Evolutionary conservation across 2,888 invertebrate species (phyloP), one percentile per base, ranked within the genome.

Genomic region (Trichacis sp.): DNA sequence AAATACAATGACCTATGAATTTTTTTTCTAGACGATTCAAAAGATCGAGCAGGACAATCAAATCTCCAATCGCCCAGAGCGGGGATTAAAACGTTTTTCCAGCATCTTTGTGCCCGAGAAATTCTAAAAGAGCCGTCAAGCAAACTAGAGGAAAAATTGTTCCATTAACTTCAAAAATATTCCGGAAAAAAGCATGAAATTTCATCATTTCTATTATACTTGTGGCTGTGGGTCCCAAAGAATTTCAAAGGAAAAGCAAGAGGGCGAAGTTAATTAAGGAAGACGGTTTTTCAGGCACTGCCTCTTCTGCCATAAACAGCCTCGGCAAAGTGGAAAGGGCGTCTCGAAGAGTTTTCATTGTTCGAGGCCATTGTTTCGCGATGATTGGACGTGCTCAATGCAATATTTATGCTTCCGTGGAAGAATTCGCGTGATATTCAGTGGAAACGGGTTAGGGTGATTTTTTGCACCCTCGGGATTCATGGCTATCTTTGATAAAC

Each of bases 251-350:
- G 62, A 64, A 64, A 48, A 57, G 56, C 54, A 57, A 49, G 64
- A 64, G 49, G 59, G 56, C 54, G 57, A 49, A 64, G 73, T 75
- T 75, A 76, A 77, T 77, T 76, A 75, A 70, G 68, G 69, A 74
- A 73, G 74, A 73, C 76, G 79, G 76, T 82, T 79, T 77, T 80
- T 80, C 75, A 75, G 73, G 69, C 53, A 56, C 64, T 76, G 73
- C 71, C 71, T 76, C 74, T 76, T 78, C 77, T 77, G 81, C 76
- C 78, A 77, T 77, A 77, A 81, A 80, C 80, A 81, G 69, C 69
- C 73, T 51, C 4, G 67, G 67, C 33, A 42, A 55, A 67, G 65
- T 76, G 71, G 71, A 71, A 70, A 70, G 70, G 71, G 67, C 61
- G 70, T 63, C 66, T 69, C 62, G 55, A 64, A 64, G 71, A 63